Base-by-base conservation (phyloP, 1,140 invertebrate species). In the Musca domestica region DNA sequence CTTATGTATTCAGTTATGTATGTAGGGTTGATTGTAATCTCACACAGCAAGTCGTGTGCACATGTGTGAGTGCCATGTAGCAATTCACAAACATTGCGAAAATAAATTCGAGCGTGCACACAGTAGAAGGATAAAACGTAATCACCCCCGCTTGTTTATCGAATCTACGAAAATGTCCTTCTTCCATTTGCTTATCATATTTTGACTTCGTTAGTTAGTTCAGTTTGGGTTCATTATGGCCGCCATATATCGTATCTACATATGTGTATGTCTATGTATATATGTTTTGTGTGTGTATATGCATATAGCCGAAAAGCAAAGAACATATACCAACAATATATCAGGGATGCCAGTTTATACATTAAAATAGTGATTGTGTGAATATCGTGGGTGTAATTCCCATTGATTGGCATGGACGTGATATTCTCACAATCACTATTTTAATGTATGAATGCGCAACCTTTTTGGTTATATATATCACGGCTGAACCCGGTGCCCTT, bases 131-230 rank as follows among this genome's bases (percentile, higher is more conserved):
- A 56, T 56, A 56, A 56, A 15, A 19, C 23, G 27, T 61, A 30
- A 34, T 61, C 56, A 34, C 56, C 56, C 56, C 19, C 56, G 27
- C 56, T 61, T 2, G 6, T 12, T n/a, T 61, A 61, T 61, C 56
- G 56, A 61, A 61, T 56, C 52, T 56, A 9, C 5, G 23, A 15
- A 56, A 56, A 23, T 56, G 52, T 56, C 52, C 52, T 22, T 56
- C 23, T 56, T 61, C 17, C 20, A 51, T 51, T 19, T 51, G 17
- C 17, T 41, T 23, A 17, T 27, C 30, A 19, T 61, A 61, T 61
- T 61, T 61, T 19, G 56, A 61, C 27, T 61, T 61, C 56, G 56
- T 61, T 61, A 61, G 56, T 61, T 34, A 27, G 56, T 34, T 34
- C 56, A 34, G 34, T 61, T 61, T 19, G 56, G 27, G 56, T 61